Conservation (phyloP, 2,113 vertebrate genomes). For the Lynx canadensis region DNA sequence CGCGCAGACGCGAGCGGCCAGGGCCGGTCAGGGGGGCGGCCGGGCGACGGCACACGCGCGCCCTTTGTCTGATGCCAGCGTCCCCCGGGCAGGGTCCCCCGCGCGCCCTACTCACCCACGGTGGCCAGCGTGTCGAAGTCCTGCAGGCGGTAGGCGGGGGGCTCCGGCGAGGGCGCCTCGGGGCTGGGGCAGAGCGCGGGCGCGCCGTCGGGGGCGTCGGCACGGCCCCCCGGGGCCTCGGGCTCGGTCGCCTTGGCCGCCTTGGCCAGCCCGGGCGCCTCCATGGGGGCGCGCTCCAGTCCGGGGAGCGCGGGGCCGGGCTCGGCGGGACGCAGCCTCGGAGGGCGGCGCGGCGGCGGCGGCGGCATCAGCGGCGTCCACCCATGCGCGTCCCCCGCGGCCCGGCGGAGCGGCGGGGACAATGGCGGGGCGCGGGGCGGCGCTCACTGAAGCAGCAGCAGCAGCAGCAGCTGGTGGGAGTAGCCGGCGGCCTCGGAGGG, state of each 20-base stretch:
- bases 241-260: not conserved
- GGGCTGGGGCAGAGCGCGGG: conserved; percentile 48
- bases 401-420: not conserved
- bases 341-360: conserved; percentile 29
- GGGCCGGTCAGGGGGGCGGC: not conserved
- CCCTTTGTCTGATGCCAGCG: not conserved
- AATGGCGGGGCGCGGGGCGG: conserved; percentile 38
- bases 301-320: not conserved
- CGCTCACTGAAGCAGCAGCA: not conserved
- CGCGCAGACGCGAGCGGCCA: not conserved
- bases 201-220: conserved; percentile 53
- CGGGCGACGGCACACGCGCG: not conserved
- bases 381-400: not conserved
- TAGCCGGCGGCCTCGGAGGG: not conserved
- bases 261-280: not conserved
- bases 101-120: conserved; percentile 88
- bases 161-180: conserved; percentile 63
- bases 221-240: conserved; percentile 1
- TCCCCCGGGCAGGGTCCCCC: not conserved
- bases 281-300: conserved; percentile 31
- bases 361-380: not conserved
- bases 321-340: conserved; percentile 31
- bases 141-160: conserved; percentile 86
- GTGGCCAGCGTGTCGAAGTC: conserved; percentile 93
- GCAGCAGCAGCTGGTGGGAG: not conserved